Base-by-base conservation (phyloP, 2,797 vertebrate species). In the Coreius guichenoti region DNA sequence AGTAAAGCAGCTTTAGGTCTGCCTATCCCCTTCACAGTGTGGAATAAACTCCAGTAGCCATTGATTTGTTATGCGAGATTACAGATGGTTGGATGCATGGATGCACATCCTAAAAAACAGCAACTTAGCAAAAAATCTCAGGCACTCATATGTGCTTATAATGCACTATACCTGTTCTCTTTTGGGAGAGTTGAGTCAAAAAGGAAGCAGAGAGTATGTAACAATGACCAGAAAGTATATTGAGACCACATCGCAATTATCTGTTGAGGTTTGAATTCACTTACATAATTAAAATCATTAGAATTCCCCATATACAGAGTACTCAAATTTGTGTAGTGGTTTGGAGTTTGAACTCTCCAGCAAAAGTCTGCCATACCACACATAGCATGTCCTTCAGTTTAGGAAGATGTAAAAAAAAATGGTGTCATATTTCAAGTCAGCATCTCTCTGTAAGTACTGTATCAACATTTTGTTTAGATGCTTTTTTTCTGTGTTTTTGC, bases 61-160 rank as follows among this genome's bases (percentile, higher is more conserved):
- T 86, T 82, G 72, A 82, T 80, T 82, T 86, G 78, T 81, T 87
- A 87, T 88, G 86, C 88, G 82, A 87, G 88, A 86, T 92, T 92
- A 91, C 86, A 89, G 86, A 86, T 89, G 81, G 61, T 77, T 83
- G 79, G 45, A 74, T 78, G 84, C 47, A 63, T 68, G 43, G n/a
- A 49, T 79, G 58, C 39, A 79, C 56, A 90, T 89, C 61, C 17
- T 43, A 82, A 86, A 70, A 63, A 47, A 68, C 23, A 77, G 45
- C 83, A 88, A 89, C 36, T 86, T 73, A 51, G 91, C 90, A 89
- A 91, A n/a, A 83, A 87, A 51, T 75, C 79, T 84, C 80, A 89
- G 86, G 63, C 73, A 80, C 81, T 67, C 63, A 26, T 56, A 81
- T 16, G 61, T n/a, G 36, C 54, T 77, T 21, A 51, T 39, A 36